Conservation (phyloP, 2,888 invertebrate species). For the Ectemnius cavifrons region DNA sequence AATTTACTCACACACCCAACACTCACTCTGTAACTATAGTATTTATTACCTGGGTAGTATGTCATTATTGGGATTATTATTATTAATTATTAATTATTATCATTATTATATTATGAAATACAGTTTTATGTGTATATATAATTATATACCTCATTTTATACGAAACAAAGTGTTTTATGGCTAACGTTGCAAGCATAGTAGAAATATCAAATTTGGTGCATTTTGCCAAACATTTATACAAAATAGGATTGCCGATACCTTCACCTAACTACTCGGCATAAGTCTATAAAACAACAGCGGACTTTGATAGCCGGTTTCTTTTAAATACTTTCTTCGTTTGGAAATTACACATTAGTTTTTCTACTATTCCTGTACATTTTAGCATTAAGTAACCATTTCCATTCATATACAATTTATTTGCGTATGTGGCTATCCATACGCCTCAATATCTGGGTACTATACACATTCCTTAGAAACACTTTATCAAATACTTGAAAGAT, state of each 20-base stretch:
- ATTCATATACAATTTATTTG: neutral
- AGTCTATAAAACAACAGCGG: neutral
- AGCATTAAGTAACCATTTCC: neutral
- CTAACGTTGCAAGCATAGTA: constrained; percentile 57
- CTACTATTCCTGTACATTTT: neutral
- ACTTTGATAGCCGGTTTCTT: neutral
- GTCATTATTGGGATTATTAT: constrained; percentile 78
- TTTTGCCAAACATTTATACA: neutral
- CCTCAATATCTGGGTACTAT: neutral
- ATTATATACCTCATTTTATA: constrained; percentile 72
- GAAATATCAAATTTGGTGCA: constrained; percentile 12
- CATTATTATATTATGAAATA: constrained; percentile 76
- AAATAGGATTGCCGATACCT: neutral
- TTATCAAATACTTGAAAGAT: no score
- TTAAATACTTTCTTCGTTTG: neutral
- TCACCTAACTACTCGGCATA: neutral
- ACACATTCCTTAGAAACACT: neutral
- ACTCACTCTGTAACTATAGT: constrained; percentile 78
- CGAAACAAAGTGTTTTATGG: constrained; percentile 56
- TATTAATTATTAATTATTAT: constrained; percentile 68
- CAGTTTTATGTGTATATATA: constrained; percentile 75
- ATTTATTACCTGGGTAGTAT: constrained; percentile 78
- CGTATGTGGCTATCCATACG: neutral
- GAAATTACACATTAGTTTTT: neutral
- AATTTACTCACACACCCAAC: constrained; percentile 75